A percentile compares a stretch with the other conserved stretches of the same genome.
phyloP scores from a whole-genome alignment of 1,140 invertebrate genomes.

The Oryzaephilus surinamensis region DNA sequence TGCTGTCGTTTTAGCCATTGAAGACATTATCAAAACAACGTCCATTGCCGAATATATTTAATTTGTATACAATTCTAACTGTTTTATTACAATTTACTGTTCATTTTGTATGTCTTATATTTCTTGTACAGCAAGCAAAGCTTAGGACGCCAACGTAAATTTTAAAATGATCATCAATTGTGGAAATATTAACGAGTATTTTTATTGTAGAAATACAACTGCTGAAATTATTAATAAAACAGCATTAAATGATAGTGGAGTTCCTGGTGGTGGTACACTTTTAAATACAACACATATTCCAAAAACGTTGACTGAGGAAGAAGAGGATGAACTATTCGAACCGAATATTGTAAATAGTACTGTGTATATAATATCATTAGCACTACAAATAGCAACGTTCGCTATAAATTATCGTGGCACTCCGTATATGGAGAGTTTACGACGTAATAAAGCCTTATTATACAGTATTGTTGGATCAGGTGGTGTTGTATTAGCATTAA shows the following conservation, averaged over 20 bases:
- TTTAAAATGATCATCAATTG: neutral
- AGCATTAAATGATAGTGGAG: neutral
- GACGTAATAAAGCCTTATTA: slow-evolving; percentile 83
- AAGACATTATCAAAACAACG: slow-evolving; percentile 87
- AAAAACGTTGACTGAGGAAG: slow-evolving; percentile 36
- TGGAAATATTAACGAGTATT: too few relatives aligned
- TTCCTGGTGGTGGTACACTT: slow-evolving; percentile 19
- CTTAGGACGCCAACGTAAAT: slow-evolving; percentile 55
- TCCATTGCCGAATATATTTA: slow-evolving; percentile 98
- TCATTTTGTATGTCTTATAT: slow-evolving; percentile 88
- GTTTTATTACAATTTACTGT: slow-evolving; percentile 92
- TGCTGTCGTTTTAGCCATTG: slow-evolving; percentile 62
- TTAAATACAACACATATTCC: slow-evolving; percentile 2
- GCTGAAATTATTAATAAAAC: neutral
- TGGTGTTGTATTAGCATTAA: slow-evolving; percentile 61
- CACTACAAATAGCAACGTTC: slow-evolving; percentile 95
- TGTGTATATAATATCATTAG: slow-evolving; percentile 96
- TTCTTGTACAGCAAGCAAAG: slow-evolving; percentile 73
- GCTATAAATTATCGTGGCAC: slow-evolving; percentile 97
- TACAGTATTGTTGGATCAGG: slow-evolving; percentile 76
- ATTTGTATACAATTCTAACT: slow-evolving; percentile 92
- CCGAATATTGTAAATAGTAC: slow-evolving; percentile 94
- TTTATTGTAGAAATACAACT: neutral
- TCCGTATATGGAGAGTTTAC: slow-evolving; percentile 96
- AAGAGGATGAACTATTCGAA: slow-evolving; percentile 82